phyloP scores from a whole-genome alignment of 2,888 invertebrate genomes.

The Metallyticus violacea region DNA sequence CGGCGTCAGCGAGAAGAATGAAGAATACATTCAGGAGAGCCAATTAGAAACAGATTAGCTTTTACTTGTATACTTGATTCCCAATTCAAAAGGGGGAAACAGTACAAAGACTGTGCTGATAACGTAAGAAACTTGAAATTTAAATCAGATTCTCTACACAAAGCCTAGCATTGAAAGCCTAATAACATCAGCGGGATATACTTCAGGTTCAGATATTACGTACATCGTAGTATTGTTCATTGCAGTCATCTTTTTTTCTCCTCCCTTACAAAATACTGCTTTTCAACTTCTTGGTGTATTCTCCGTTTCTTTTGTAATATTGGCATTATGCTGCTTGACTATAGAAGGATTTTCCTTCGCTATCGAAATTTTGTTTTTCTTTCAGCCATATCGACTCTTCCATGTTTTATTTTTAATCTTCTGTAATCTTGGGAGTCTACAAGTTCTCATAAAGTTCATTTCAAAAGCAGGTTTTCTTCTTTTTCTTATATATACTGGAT shows the following conservation, averaged over 20 bases:
- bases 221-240: no score
- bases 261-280: not conserved
- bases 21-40: no score
- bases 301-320: no score
- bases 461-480: not conserved
- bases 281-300: not conserved
- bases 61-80: not conserved
- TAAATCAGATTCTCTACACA: not conserved
- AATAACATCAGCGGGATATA: no score
- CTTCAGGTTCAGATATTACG: no score
- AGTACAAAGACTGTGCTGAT: not conserved
- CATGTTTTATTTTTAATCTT: no score
- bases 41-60: not conserved
- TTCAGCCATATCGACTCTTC: no score
- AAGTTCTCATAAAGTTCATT: not conserved
- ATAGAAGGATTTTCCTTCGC: no score
- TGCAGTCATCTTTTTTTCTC: not conserved
- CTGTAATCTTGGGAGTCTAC: not conserved
- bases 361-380: no score
- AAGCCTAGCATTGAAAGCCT: not conserved
- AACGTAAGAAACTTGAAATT: not conserved
- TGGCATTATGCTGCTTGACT: no score
- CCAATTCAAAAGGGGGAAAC: not conserved
- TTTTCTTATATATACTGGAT: no score
- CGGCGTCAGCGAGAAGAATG: no score